These are phyloP conservation scores for Hirtodrosophila confusa DNA, from an alignment of 2,888 invertebrate genomes.

Conservation along the genomic window DNA sequence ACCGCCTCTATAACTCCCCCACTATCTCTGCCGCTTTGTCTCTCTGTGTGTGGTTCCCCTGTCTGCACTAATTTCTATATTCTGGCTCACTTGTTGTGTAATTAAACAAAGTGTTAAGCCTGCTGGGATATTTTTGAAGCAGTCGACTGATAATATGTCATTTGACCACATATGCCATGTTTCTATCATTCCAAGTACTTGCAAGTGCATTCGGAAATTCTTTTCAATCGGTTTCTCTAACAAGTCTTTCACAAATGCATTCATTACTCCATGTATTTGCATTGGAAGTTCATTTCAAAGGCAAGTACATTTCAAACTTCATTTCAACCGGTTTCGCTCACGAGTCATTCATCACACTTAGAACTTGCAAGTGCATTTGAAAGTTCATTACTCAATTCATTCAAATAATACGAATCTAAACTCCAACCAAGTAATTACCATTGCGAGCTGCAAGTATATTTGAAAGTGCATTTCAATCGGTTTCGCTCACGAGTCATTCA, in stretches of 20 bases:
- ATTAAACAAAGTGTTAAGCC: slow-evolving; percentile 41
- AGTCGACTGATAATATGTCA: slow-evolving; percentile 2
- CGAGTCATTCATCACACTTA: no score
- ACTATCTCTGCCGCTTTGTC: not conserved
- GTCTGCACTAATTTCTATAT: slow-evolving; percentile 31
- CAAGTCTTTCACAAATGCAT: not conserved
- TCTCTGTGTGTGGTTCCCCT: not conserved
- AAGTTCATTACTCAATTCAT: not conserved
- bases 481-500: no score
- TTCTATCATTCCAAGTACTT: not conserved
- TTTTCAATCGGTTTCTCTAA: not conserved
- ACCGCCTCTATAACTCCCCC: slow-evolving; percentile 15
- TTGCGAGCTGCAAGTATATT: not conserved
- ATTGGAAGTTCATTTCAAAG: not conserved
- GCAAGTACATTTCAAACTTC: not conserved
- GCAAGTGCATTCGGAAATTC: not conserved
- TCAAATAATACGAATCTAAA: no score
- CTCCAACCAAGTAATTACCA: no score
- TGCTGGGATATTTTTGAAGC: slow-evolving; percentile 2
- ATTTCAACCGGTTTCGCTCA: not conserved
- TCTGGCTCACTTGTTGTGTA: slow-evolving; percentile 1
- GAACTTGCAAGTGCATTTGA: slow-evolving; percentile 1
- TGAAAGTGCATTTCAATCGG: not conserved
- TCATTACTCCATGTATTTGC: not conserved
- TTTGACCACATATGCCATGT: no score